Conservation (phyloP, 1,140 invertebrate species). For the Drosophila littoralis region DNA sequence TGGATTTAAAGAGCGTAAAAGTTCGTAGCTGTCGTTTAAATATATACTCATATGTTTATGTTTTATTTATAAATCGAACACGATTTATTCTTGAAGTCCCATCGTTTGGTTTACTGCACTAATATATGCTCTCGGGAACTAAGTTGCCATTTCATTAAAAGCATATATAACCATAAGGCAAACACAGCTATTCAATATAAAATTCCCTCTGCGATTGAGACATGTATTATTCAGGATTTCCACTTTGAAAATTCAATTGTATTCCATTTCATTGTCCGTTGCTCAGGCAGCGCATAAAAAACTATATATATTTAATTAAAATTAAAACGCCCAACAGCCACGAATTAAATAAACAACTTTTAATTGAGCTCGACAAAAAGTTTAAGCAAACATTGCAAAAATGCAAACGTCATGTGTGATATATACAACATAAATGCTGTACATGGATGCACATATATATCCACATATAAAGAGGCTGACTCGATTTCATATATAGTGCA, state of each 20-base stretch:
- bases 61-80: too few relatives aligned
- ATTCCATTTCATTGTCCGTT: constrained; percentile 34
- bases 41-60: too few relatives aligned
- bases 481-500: too few relatives aligned
- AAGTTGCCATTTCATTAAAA: background rate
- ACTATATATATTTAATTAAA: constrained; percentile 72
- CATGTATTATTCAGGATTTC: constrained; percentile 34
- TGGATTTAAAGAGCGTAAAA: too few relatives aligned
- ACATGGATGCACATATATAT: constrained; percentile 6
- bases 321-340: constrained; percentile 72
- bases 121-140: too few relatives aligned
- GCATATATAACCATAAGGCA: background rate
- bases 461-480: constrained; percentile 3
- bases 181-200: background rate
- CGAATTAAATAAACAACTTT: constrained; percentile 81
- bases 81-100: too few relatives aligned
- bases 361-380: constrained; percentile 76
- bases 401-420: constrained; percentile 39
- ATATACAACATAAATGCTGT: constrained; percentile 6
- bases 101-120: too few relatives aligned
- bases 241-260: constrained; percentile 44
- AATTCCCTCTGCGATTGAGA: background rate
- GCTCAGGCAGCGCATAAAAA: constrained; percentile 3
- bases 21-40: too few relatives aligned
- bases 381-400: constrained; percentile 66